Evolutionary conservation across 2,888 invertebrate genomes (phyloP).

Genomic region (Idaea straminata): DNA sequence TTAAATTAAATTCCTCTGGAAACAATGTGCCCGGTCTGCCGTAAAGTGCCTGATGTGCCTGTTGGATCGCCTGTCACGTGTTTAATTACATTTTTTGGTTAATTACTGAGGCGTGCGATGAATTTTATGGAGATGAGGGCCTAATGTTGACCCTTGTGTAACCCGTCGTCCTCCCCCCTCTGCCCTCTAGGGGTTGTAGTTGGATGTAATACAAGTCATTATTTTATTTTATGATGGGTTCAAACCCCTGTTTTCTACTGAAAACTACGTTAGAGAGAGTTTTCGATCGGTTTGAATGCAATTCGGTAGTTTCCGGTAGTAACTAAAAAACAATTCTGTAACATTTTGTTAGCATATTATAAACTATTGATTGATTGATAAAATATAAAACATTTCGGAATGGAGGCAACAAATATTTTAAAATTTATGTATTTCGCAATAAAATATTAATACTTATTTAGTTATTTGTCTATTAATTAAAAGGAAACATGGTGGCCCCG

Average conservation of each 20-base stretch:
- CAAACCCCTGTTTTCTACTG: not conserved
- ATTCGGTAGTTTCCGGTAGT: too few relatives aligned
- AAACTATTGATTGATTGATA: too few relatives aligned
- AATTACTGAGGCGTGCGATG: conserved; percentile 5
- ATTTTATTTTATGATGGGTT: not conserved
- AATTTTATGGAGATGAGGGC: conserved; percentile 5
- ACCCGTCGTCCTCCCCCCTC: not conserved
- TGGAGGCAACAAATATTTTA: too few relatives aligned
- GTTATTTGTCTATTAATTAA: too few relatives aligned
- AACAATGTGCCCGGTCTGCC: conserved; percentile 6
- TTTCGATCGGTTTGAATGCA: not conserved
- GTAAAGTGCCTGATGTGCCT: conserved; percentile 5
- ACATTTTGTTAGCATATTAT: too few relatives aligned
- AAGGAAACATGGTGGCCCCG: too few relatives aligned
- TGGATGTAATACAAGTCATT: not conserved
- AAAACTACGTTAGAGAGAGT: not conserved
- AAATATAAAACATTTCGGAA: too few relatives aligned
- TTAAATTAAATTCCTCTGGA: conserved; percentile 24
- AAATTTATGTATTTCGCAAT: too few relatives aligned
- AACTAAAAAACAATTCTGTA: too few relatives aligned
- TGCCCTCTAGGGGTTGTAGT: not conserved
- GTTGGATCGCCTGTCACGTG: conserved; percentile 2
- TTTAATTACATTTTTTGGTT: conserved; percentile 9
- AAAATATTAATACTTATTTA: too few relatives aligned
- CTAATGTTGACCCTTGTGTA: conserved; percentile 8